These are phyloP conservation scores for Rutilus rutilus DNA, from an alignment of 2,113 vertebrate genomes.

Conservation along the genomic window DNA sequence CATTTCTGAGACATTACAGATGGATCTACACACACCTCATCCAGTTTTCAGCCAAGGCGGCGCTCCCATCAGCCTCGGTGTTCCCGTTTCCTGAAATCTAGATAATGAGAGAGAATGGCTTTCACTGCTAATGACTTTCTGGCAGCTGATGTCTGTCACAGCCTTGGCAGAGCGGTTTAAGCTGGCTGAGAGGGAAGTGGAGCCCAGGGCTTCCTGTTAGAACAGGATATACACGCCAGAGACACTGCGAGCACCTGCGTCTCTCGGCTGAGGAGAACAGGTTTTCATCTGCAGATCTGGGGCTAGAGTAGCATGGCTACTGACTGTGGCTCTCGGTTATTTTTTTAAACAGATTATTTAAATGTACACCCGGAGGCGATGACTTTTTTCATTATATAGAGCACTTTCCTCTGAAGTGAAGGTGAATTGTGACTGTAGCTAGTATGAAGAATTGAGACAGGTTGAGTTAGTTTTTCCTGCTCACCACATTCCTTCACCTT, in stretches of 20 bases:
- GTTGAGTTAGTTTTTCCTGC: not conserved
- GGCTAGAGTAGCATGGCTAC: not conserved
- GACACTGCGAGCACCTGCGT: slow-evolving; percentile 29
- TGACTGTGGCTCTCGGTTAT: not conserved
- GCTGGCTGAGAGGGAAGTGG: slow-evolving; percentile 36
- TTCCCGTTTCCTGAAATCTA: slow-evolving; percentile 33
- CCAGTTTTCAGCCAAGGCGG: slow-evolving; percentile 24
- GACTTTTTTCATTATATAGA: not conserved
- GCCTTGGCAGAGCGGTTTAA: slow-evolving; percentile 24
- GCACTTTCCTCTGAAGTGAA: not conserved
- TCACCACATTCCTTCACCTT: not conserved
- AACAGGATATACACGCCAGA: slow-evolving; percentile 29
- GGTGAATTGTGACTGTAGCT: not conserved
- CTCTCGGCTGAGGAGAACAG: slow-evolving; percentile 13
- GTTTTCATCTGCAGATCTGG: not conserved
- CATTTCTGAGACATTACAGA: slow-evolving; percentile 17
- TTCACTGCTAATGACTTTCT: slow-evolving; percentile 41
- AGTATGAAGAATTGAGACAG: not conserved
- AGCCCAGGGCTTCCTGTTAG: slow-evolving; percentile 24
- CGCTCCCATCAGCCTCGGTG: not conserved
- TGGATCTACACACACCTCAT: slow-evolving; percentile 21
- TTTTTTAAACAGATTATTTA: slow-evolving; percentile 22
- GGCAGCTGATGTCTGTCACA: slow-evolving; percentile 46
- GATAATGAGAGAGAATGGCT: slow-evolving; percentile 34
- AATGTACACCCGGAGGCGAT: not conserved